Base-by-base conservation (phyloP, 1,140 invertebrate species). In the Galleria mellonella region DNA sequence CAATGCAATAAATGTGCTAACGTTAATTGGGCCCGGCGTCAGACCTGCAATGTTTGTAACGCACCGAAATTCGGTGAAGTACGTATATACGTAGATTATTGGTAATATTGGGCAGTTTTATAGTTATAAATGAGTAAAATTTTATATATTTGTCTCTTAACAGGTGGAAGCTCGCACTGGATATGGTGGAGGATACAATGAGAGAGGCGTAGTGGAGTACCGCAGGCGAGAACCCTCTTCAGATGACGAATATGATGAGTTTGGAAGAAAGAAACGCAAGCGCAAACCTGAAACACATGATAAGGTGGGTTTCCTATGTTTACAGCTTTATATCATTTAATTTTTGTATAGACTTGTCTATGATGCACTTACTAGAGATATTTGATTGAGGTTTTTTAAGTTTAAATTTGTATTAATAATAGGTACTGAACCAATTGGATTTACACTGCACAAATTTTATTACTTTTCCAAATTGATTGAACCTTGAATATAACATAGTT, bases 1-100 rank as follows among this genome's bases (percentile, higher is more conserved):
- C 96, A 98, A 73, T 99, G 98, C 81, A 97, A 94, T 83, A 98
- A 98, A 81, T 99, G 98, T 88, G 97, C 97, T 1, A 99, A 99
- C 86, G 98, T 99, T 1, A 99, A 99, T 79, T 99, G 98, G 98
- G 98, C 98, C 9, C 89, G 98, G 47, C 89, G 98, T 33, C 93
- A 94, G 63, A 96, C 95, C 39, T 99, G 98, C 82, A 99, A 99
- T 83, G 96, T 99, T 89, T 99, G 98, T 85, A 99, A 99, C 88
- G 95, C 97, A 1, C 97, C 97, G 1, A 99, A 99, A 86, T 96
- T 96, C 83, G 94, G 94, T 1, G 96, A 98, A 84, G 91, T 97
- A 35, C 40, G 71, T 71, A 48, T 51, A 29, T 43, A 33, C 35
- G 13, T 23, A 94, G 78, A 91, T 92, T 82, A 7, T 13, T 2